Base-by-base conservation (phyloP, 1,140 invertebrate species). In the Mizuhopecten yessoensis region DNA sequence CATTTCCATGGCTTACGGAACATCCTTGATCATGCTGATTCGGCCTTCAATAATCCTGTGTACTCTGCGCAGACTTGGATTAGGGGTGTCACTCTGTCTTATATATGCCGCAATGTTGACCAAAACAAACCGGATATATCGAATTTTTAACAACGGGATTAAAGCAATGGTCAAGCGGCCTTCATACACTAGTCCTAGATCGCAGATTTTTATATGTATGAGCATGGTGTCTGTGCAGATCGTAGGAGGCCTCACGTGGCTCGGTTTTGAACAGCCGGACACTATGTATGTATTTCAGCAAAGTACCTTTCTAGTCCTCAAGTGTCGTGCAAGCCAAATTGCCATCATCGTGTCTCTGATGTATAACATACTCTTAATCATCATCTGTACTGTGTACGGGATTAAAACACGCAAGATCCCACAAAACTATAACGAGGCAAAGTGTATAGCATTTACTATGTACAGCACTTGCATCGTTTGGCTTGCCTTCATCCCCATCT, bases 401-500 rank as follows among this genome's bases (percentile, higher is more conserved):
- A 97, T 98, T 92, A 98, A 98, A 96, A 98, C 98, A 13, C 97
- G 99, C 90, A 99, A 99, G 97, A 99, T 99, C 92, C 99, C 99
- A 0, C 98, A 99, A 97, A 98, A 98, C n/a, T 99, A 99, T 96
- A 99, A 99, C 96, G 99, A 99, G 96, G 98, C 98, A 93, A 99
- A 99, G 57, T 97, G 97, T 97, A 99, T 99, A 95, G 99, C 99
- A 88, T 99, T 99, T 96, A 99, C 98, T 13, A 99, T 99, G 99
- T 99, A 99, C 96, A 99, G 99, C 42, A 98, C 98, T 0, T 98
- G 98, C 93, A 97, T 98, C 45, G 97, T 98, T 2, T 98, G 98
- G 98, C 94, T 98, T 45, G 97, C 98, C 1, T 98, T 98, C 94
- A 97, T 98, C 34, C 98, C 98, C 0, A 97, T 98, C 7, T 98